phyloP scores from a whole-genome alignment of 2,888 invertebrate species.

The Sphaeridia pumilis region DNA sequence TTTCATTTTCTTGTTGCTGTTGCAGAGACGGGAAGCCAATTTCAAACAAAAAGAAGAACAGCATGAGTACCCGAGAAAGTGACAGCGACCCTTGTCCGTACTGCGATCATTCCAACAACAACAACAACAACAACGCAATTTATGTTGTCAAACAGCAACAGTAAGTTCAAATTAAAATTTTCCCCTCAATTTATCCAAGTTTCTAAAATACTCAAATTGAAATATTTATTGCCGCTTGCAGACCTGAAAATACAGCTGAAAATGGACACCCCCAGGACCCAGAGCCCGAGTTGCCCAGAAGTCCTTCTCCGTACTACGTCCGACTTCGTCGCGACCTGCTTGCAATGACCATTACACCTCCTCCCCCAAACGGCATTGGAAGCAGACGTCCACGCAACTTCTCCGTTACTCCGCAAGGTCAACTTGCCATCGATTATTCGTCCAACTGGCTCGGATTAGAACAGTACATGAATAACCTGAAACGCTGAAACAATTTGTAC shows the following conservation, averaged over 20 bases:
- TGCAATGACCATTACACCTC: slow-evolving; percentile 13
- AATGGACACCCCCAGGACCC: too few species aligned
- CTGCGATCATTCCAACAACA: slow-evolving; percentile 5
- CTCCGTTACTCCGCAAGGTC: slow-evolving; percentile 29
- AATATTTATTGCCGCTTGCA: too few species aligned
- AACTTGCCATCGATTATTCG: slow-evolving; percentile 32
- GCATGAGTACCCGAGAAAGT: neutral
- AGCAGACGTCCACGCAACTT: slow-evolving; percentile 21
- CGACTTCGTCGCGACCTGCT: slow-evolving; percentile 24
- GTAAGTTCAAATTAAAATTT: too few species aligned
- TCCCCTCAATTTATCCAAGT: too few species aligned
- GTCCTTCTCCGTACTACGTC: slow-evolving; percentile 29
- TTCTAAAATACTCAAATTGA: too few species aligned
- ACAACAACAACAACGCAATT: neutral
- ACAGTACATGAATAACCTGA: slow-evolving; percentile 27
- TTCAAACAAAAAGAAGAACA: neutral
- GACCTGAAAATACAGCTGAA: too few species aligned
- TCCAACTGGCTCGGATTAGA: slow-evolving; percentile 32
- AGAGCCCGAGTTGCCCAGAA: slow-evolving; percentile 16
- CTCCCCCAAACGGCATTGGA: slow-evolving; percentile 10
- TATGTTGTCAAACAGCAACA: neutral
- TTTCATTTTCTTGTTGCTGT: neutral
- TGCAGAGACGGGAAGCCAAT: neutral
- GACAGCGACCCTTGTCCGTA: slow-evolving; percentile 9
- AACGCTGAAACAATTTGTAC: slow-evolving; percentile 7